These are phyloP conservation scores for Eurystomus gularis DNA, from an alignment of 2,113 vertebrate species.

Conservation along the genomic window DNA sequence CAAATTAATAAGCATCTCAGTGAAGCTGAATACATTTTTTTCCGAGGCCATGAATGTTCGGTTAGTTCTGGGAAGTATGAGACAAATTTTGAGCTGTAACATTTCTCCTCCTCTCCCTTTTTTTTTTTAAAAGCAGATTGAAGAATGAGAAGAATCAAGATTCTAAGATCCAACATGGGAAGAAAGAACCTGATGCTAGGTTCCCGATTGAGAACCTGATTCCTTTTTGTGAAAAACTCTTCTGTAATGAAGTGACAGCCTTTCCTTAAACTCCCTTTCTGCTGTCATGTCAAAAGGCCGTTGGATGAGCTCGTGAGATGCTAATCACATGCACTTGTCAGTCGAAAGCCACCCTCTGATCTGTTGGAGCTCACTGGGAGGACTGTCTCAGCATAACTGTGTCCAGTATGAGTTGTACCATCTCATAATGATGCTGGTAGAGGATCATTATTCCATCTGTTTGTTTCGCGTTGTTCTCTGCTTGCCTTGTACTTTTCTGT, in stretches of 20 bases:
- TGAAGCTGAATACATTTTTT: neutral
- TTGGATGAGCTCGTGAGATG: neutral
- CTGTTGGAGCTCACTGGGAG: neutral
- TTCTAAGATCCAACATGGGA: neutral
- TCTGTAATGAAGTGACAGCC: neutral
- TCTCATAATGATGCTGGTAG: neutral
- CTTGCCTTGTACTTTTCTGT: neutral
- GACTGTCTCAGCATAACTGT: neutral
- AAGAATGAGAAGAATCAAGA: neutral
- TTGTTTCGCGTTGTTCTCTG: neutral
- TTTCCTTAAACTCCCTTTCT: neutral
- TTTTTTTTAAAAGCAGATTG: neutral
- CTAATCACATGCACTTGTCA: neutral
- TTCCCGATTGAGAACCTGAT: neutral
- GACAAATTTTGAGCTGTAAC: neutral
- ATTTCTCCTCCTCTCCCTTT: neutral
- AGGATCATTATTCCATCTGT: neutral
- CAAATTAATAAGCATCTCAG: neutral
- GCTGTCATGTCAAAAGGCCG: neutral
- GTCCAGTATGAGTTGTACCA: neutral
- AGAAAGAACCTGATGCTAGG: neutral
- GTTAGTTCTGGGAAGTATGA: neutral
- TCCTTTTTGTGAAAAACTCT: neutral
- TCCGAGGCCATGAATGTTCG: neutral
- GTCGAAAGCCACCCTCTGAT: rapidly evolving